Evolutionary conservation across 2,797 vertebrate species (phyloP).

Genomic region (Eidolon dupreanum): DNA sequence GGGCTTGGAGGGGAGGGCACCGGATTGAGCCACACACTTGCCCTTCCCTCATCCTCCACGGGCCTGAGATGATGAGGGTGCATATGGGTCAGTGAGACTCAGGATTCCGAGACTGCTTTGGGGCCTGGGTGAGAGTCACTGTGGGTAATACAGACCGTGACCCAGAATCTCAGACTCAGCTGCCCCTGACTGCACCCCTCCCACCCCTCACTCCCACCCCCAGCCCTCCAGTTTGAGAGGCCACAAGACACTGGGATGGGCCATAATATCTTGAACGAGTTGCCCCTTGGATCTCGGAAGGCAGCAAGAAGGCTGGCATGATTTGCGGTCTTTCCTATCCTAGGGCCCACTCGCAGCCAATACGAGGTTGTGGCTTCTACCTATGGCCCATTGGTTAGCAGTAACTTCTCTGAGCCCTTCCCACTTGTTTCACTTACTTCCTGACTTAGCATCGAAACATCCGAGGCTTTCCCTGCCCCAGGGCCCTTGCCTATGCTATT

Average conservation of each 20-base stretch:
- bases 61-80: not conserved
- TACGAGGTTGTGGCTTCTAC: accelerated
- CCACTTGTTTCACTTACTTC: not conserved
- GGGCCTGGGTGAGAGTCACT: not conserved
- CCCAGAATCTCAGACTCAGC: not conserved
- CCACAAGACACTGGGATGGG: not conserved
- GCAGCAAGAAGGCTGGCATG: not conserved
- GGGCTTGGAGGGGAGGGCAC: not conserved
- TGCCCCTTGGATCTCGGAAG: not conserved
- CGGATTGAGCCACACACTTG: not conserved
- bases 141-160: not conserved
- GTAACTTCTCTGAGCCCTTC: not conserved
- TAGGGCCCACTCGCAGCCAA: not conserved
- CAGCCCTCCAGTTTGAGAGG: not conserved
- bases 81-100: not conserved
- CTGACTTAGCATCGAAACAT: not conserved
- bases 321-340: not conserved
- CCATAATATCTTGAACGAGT: not conserved
- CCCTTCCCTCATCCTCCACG: accelerated
- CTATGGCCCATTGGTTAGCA: accelerated
- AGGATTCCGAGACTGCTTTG: not conserved
- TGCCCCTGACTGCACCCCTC: not conserved
- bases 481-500: not conserved
- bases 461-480: not conserved
- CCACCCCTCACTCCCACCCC: not conserved